Conservation (phyloP, 1,140 invertebrate species). For the Cotesia glomerata region DNA sequence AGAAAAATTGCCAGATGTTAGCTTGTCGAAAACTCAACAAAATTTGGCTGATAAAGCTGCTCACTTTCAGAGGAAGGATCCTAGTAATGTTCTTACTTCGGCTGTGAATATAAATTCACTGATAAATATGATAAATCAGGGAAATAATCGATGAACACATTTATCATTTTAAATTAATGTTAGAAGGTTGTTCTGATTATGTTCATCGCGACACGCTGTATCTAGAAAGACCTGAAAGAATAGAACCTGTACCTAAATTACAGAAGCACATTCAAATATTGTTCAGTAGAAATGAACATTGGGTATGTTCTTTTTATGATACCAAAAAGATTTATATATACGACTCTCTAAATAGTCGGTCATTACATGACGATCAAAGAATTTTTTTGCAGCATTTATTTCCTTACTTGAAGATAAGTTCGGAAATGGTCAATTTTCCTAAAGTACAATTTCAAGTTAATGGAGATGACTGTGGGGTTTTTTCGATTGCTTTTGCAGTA, state of each 20-base stretch:
- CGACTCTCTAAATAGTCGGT: conserved; percentile 25
- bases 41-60: too few relatives aligned
- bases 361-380: neutral
- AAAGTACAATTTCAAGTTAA: conserved; percentile 15
- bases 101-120: too few relatives aligned
- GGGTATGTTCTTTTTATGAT: conserved; percentile 22
- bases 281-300: neutral
- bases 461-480: conserved; percentile 13
- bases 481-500: conserved; percentile 4
- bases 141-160: neutral
- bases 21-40: too few relatives aligned
- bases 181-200: neutral
- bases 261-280: conserved; percentile 12
- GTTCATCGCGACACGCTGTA: neutral
- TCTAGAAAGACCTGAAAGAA: neutral
- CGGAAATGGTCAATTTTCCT: neutral
- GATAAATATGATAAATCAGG: neutral
- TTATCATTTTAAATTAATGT: neutral
- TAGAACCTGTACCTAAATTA: neutral
- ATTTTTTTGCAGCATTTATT: conserved; percentile 10
- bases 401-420: conserved; percentile 1
- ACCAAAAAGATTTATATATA: conserved; percentile 24
- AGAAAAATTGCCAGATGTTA: too few relatives aligned
- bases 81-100: too few relatives aligned
- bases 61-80: too few relatives aligned